phyloP scores from a whole-genome alignment of 2,113 vertebrate genomes.

The Pachycephala philippinensis region DNA sequence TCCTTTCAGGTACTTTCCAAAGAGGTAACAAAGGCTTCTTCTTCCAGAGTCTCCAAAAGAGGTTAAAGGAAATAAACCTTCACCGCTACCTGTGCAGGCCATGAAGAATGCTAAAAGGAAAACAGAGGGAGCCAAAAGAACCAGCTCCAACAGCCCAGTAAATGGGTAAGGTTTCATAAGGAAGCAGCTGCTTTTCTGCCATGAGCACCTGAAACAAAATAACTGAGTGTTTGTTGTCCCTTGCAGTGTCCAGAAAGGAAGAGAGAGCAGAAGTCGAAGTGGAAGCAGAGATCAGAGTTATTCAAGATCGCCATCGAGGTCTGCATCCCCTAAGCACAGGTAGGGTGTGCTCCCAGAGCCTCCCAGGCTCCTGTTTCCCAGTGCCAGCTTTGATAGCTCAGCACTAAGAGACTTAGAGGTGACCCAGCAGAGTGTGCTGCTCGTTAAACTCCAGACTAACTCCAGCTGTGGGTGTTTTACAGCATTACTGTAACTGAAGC shows the following conservation, averaged over 20 bases:
- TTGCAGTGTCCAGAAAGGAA: conserved; percentile 70
- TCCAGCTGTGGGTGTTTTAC: background rate
- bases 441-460: background rate
- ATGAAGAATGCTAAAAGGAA: conserved; percentile 76
- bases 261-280: conserved; percentile 74
- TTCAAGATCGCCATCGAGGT: conserved; percentile 73
- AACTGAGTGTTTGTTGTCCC: background rate
- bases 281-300: conserved; percentile 76
- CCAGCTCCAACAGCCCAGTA: conserved; percentile 67
- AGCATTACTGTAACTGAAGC: rapidly evolving
- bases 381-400: rapidly evolving
- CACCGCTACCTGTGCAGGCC: conserved; percentile 67
- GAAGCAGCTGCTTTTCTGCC: background rate
- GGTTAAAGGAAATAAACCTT: conserved; percentile 70
- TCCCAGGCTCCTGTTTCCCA: background rate
- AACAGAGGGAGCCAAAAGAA: conserved; percentile 66
- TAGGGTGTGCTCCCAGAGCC: background rate
- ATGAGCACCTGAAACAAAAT: rapidly evolving
- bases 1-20: background rate
- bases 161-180: conserved; percentile 66
- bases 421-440: background rate
- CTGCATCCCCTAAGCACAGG: conserved; percentile 76
- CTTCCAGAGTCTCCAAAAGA: conserved; percentile 77
- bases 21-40: background rate
- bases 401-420: background rate